Evolutionary conservation across 2,113 vertebrate genomes (phyloP).

Genomic region (Panthera uncia): DNA sequence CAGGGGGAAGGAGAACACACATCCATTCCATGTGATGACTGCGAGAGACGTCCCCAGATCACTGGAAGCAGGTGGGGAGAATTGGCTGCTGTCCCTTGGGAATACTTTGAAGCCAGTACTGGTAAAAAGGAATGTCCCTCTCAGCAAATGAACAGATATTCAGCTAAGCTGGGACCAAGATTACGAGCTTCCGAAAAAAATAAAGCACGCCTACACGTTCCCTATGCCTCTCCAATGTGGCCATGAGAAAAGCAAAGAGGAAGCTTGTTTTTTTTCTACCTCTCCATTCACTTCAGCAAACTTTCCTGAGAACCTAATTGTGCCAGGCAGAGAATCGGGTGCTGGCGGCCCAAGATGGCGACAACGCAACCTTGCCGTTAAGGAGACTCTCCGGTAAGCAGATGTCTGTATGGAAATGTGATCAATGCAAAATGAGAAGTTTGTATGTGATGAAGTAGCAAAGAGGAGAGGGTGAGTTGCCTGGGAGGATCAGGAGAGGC

Average conservation of each 20-base stretch:
- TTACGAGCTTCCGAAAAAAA: neutral
- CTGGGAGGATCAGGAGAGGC: neutral
- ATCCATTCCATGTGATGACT: fast-evolving
- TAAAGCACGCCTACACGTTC: neutral
- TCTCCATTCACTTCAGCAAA: neutral
- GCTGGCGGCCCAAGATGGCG: neutral
- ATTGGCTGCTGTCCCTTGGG: neutral
- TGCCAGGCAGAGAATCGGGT: neutral
- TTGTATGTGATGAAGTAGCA: no score
- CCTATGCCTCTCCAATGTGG: neutral
- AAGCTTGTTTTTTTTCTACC: neutral
- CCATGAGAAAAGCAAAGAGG: neutral
- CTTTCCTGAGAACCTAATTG: neutral
- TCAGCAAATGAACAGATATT: neutral
- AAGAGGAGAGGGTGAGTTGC: neutral
- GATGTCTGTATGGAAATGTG: neutral
- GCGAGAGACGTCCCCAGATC: neutral
- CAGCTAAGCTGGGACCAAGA: neutral
- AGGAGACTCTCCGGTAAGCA: neutral
- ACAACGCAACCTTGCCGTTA: neutral
- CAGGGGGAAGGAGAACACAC: neutral
- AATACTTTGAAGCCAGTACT: neutral
- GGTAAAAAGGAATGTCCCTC: neutral
- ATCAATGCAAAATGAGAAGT: neutral
- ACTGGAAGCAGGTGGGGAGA: neutral